Evolutionary conservation across 2,797 vertebrate species (phyloP), one percentile per base, ranked within the genome.

Genomic region (Neomorphus geoffroyi): DNA sequence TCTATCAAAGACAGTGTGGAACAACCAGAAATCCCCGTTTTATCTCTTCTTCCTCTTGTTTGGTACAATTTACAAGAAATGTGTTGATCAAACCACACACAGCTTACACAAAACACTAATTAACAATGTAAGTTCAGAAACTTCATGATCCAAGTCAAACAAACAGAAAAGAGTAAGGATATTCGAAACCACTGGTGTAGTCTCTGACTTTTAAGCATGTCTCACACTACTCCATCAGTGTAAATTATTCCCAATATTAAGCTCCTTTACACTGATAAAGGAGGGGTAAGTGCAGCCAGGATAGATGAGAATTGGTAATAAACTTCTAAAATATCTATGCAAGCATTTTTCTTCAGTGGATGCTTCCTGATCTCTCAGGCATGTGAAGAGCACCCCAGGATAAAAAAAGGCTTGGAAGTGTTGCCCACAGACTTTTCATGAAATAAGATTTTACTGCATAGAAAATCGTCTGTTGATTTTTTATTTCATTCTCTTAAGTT

Each of bases 31-130:
- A 87, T 74, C 24, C 12, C n/a, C 60, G 16, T 6, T 92, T 82
- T 87, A 74, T 73, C 30, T 81, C 41, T 56, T 73, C n/a, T 74
- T 75, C 39, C 51, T 75, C 62, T 85, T 82, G n/a, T 84, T 88
- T 5, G 14, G 60, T 53, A 88, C 22, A 88, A 91, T 88, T 91
- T 62, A 83, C 45, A 91, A 66, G n/a, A 69, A 94, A 91, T 50
- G 61, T 80, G 81, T 28, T 82, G 74, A 85, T 80, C 88, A 94
- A 94, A 81, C 39, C 32, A 86, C 91, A 94, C 12, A 32, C 21
- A 91, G 43, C 95, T 96, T 92, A 88, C 53, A 95, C 82, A 94
- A 73, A 90, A 84, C 57, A 72, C 48, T 72, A 88, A 80, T 91
- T 95, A 96, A 80, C 33, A 51, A 48, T 32, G 80, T 45, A 53